A percentile compares a stretch with the other conserved stretches of the same genome.
phyloP scores from a whole-genome alignment of 2,888 invertebrate genomes.

The Yponomeuta malinellus region DNA sequence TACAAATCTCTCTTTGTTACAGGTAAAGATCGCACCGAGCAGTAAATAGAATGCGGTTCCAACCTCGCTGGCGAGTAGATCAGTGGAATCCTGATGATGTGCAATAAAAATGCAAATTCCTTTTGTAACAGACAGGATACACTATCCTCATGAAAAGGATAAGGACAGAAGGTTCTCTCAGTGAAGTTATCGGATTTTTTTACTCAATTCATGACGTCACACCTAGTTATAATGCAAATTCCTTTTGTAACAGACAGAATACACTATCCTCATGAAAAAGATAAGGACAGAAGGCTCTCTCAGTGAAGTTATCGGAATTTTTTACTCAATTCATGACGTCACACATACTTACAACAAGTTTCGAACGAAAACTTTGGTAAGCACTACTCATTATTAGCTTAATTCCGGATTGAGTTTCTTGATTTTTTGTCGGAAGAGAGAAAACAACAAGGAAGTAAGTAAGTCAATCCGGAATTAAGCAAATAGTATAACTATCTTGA shows the following conservation, averaged over 20 bases:
- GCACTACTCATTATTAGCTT: too few species aligned
- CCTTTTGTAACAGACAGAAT: not conserved
- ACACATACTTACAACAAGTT: too few species aligned
- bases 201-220: too few species aligned
- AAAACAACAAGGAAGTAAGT: too few species aligned
- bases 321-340: too few species aligned
- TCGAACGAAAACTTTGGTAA: too few species aligned
- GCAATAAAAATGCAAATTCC: constrained; percentile 1
- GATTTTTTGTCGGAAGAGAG: too few species aligned
- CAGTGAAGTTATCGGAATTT: not conserved
- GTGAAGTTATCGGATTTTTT: not conserved
- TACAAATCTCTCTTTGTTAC: not conserved
- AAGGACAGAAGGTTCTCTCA: not conserved
- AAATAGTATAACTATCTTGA: too few species aligned
- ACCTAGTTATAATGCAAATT: not conserved
- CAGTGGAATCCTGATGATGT: not conserved
- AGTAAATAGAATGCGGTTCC: not conserved
- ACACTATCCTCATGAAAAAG: not conserved
- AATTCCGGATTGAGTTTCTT: too few species aligned
- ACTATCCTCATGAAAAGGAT: not conserved
- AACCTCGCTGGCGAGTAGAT: not conserved
- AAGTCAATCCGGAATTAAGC: too few species aligned
- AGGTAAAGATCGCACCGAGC: not conserved
- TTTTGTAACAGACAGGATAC: not conserved
- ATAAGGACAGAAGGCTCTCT: not conserved